Conservation (phyloP, 2,888 invertebrate genomes). For the Sericinus montela region DNA sequence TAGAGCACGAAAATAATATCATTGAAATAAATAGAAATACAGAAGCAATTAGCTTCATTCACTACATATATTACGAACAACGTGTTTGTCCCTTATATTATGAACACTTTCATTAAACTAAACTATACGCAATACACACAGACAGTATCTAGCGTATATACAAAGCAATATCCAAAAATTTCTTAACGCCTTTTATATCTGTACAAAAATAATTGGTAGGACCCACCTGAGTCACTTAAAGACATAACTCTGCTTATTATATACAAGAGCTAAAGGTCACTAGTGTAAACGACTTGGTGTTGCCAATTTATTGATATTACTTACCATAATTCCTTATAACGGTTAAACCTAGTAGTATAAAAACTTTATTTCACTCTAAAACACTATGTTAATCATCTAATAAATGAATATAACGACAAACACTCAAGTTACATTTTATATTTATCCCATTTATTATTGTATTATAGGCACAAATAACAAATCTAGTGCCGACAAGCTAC, state of each 20-base stretch:
- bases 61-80: background rate
- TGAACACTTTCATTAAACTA: conserved; percentile 16
- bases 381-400: conserved; percentile 46
- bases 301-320: conserved; percentile 52
- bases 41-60: background rate
- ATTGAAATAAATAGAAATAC: background rate
- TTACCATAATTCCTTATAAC: conserved; percentile 35
- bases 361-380: conserved; percentile 57
- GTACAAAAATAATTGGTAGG: conserved; percentile 50
- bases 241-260: conserved; percentile 35
- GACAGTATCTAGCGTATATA: conserved; percentile 29
- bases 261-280: conserved; percentile 50
- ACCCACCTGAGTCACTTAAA: conserved; percentile 32
- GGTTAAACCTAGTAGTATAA: conserved; percentile 59
- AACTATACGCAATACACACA: conserved; percentile 18
- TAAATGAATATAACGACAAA: conserved; percentile 43
- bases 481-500: conserved; percentile 52
- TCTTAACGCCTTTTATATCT: conserved; percentile 28
- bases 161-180: conserved; percentile 26
- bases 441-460: conserved; percentile 43
- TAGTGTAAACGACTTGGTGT: conserved; percentile 63
- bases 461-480: conserved; percentile 72
- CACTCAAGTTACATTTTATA: conserved; percentile 31
- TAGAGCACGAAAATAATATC: background rate
- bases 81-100: conserved; percentile 9